Conservation (phyloP, 2,888 invertebrate genomes). For the Cheilosia pagana region DNA sequence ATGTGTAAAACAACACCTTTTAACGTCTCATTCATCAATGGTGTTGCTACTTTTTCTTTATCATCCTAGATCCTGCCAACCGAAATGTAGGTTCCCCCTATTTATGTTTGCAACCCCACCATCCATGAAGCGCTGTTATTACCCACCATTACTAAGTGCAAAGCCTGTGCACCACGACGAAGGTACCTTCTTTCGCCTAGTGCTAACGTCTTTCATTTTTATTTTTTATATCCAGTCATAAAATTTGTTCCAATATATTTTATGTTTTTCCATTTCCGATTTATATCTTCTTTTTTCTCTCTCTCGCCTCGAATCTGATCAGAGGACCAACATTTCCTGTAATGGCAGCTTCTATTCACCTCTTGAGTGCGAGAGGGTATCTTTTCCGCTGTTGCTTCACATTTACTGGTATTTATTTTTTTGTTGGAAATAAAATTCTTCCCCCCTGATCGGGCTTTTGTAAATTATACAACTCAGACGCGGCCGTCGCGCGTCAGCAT, state of each 20-base stretch:
- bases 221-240: slow-evolving; percentile 61
- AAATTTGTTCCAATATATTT: slow-evolving; percentile 74
- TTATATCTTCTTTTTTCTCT: slow-evolving; percentile 39
- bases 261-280: slow-evolving; percentile 73
- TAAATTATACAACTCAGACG: slow-evolving; percentile 9
- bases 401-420: slow-evolving; percentile 63
- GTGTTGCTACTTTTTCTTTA: slow-evolving; percentile 43
- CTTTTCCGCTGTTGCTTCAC: slow-evolving; percentile 60
- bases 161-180: slow-evolving; percentile 14
- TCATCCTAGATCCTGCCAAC: slow-evolving; percentile 26
- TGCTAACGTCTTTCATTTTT: slow-evolving; percentile 56
- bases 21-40: slow-evolving; percentile 64
- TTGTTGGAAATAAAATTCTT: slow-evolving; percentile 41
- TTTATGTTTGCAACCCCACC: slow-evolving; percentile 27
- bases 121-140: background rate
- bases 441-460: slow-evolving; percentile 8
- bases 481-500: background rate
- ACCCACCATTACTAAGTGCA: slow-evolving; percentile 43
- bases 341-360: slow-evolving; percentile 30
- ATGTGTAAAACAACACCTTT: slow-evolving; percentile 64
- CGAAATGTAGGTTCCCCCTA: slow-evolving; percentile 26
- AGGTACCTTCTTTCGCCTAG: slow-evolving; percentile 27
- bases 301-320: slow-evolving; percentile 42
- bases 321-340: slow-evolving; percentile 38
- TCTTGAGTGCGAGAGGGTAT: slow-evolving; percentile 18